These are phyloP conservation scores for Pavo muticus DNA, from an alignment of 2,113 vertebrate species.

Conservation along the genomic window DNA sequence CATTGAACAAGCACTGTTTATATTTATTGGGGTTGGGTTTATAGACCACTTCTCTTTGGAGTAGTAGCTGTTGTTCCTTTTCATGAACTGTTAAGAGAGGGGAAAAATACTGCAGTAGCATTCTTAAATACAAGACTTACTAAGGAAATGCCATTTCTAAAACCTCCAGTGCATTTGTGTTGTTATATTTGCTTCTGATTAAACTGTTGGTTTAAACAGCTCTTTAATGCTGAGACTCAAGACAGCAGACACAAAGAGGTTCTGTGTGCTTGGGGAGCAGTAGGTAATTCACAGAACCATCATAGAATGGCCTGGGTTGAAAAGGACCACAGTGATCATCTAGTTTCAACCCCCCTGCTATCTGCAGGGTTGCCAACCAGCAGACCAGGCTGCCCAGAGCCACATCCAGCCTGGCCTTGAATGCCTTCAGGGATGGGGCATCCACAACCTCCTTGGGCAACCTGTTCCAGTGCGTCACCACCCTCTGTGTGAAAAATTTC, in stretches of 20 bases:
- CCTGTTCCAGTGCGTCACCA: too few relatives aligned
- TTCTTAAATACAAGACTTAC: neutral
- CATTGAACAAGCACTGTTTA: slow-evolving; percentile 51
- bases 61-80: slow-evolving; percentile 45
- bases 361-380: too few relatives aligned
- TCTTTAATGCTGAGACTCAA: neutral
- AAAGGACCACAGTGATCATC: too few relatives aligned
- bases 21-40: slow-evolving; percentile 68
- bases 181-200: neutral
- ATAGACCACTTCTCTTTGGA: slow-evolving; percentile 57
- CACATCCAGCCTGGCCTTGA: too few relatives aligned
- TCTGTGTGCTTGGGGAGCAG: neutral
- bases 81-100: slow-evolving; percentile 40
- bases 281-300: neutral
- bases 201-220: neutral
- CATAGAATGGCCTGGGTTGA: too few relatives aligned
- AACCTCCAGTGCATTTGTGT: neutral
- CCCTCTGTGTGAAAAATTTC: too few relatives aligned
- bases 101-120: neutral
- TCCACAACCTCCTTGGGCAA: too few relatives aligned
- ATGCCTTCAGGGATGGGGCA: too few relatives aligned
- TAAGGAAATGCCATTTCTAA: neutral
- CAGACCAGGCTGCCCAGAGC: too few relatives aligned
- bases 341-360: too few relatives aligned
- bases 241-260: neutral